Evolutionary conservation across 2,888 invertebrate species (phyloP).

Genomic region (Choreutis nemorana): DNA sequence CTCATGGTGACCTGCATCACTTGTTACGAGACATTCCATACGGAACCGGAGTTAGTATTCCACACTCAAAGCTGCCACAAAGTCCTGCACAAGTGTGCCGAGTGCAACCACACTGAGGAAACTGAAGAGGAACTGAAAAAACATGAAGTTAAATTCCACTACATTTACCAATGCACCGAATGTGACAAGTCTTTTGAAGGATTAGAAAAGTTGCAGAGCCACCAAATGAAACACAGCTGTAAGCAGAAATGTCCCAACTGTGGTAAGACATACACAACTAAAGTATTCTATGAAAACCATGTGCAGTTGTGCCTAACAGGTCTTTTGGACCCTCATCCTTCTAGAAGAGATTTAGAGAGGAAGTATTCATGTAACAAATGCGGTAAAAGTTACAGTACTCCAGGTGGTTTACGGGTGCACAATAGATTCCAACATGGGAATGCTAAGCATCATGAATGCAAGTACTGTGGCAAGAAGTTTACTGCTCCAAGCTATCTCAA

Average conservation of each 20-base stretch:
- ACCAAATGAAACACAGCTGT: slow-evolving; percentile 39
- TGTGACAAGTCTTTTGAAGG: slow-evolving; percentile 42
- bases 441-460: slow-evolving; percentile 42
- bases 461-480: slow-evolving; percentile 42
- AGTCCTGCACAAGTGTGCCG: slow-evolving; percentile 27
- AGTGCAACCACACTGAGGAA: slow-evolving; percentile 24
- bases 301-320: slow-evolving; percentile 38
- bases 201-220: slow-evolving; percentile 29
- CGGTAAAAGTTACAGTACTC: slow-evolving; percentile 44
- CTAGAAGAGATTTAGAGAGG: slow-evolving; percentile 31
- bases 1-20: slow-evolving; percentile 26
- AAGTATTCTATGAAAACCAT: slow-evolving; percentile 40
- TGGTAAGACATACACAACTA: slow-evolving; percentile 41
- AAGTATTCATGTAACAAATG: slow-evolving; percentile 36
- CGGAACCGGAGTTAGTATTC: slow-evolving; percentile 17
- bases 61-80: slow-evolving; percentile 22
- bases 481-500: slow-evolving; percentile 52
- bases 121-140: slow-evolving; percentile 26
- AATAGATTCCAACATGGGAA: slow-evolving; percentile 44
- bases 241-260: slow-evolving; percentile 46
- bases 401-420: slow-evolving; percentile 46
- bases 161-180: slow-evolving; percentile 31
- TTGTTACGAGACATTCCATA: slow-evolving; percentile 24
- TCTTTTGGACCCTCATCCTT: slow-evolving; percentile 40
- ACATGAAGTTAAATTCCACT: slow-evolving; percentile 29